Evolutionary conservation across 2,113 vertebrate species (phyloP).

Genomic region (Semicossyphus pulcher): DNA sequence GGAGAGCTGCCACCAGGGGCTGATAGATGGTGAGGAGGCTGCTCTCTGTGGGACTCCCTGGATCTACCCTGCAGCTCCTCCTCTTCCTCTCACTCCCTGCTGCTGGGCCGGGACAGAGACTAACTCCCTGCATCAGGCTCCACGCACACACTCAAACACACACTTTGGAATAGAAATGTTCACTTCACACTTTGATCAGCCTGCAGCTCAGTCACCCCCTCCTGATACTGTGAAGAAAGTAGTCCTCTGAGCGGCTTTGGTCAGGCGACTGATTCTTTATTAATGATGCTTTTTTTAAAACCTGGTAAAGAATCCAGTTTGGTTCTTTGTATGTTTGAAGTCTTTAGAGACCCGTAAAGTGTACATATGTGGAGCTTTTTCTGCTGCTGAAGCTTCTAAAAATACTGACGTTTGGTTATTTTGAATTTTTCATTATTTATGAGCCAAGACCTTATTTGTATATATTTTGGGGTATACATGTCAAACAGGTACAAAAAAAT

Average conservation of each 20-base stretch:
- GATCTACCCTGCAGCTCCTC: slow-evolving; percentile 7
- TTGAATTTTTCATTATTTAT: no score
- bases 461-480: no score
- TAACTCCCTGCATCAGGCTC: not conserved
- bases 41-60: slow-evolving; percentile 5
- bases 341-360: no score
- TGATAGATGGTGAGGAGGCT: slow-evolving; percentile 17
- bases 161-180: not conserved
- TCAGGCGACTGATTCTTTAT: not conserved
- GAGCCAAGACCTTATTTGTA: no score
- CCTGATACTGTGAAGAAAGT: not conserved
- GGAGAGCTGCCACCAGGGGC: slow-evolving; percentile 18
- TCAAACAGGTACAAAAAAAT: no score
- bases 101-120: slow-evolving; percentile 24
- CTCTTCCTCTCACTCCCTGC: not conserved
- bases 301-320: no score
- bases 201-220: not conserved
- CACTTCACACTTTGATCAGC: not conserved
- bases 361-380: no score
- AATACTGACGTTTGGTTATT: no score
- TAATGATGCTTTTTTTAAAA: no score
- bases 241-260: not conserved
- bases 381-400: no score
- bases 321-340: no score
- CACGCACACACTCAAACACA: not conserved